Base-by-base conservation (phyloP, 2,888 invertebrate species). In the Agrochola lychnidis region DNA sequence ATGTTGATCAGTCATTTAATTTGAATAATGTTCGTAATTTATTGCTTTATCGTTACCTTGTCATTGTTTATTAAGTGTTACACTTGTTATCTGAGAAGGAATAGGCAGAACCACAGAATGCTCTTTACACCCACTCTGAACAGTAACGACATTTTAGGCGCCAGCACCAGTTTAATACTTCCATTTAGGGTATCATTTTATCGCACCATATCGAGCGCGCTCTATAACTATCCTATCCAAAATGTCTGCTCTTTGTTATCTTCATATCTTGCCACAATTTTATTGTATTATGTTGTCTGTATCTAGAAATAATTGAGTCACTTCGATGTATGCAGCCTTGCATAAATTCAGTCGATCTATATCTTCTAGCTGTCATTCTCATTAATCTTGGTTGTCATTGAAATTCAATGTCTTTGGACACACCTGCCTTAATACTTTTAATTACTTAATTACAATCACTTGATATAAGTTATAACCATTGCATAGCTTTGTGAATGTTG, bases 371-470 rank as follows among this genome's bases (percentile, higher is more conserved):
- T 71, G 85, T 70, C 85, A 73, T 57, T 63, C 71, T 66, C 66
- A 70, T 74, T 83, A 79, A 83, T 86, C 86, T 83, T 76, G 74
- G 10, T 48, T 86, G 79, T 79, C 79, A 74, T 83, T 78, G 71
- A 86, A 79, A 79, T 70, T 83, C 48, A 86, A 86, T 79, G 70
- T 83, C 83, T 71, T 1, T 61, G 42, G 56, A 45, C 73, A 83
- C 83, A 86, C 83, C 86, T 86, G 80, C 70, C 56, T 66, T 73
- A 70, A 80, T 76, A 83, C 30, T 83, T 72, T 83, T 83, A 86
- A 86, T 83, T 82, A 68, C 62, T 77, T 79, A 82, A 82, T 82
- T 85, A 75, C 70, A 82, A 70, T 80, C 62, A 72, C 71, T 76
- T 61, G 72, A 73, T 76, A 76, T 68, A 69, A 67, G 48, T 68